phyloP scores from a whole-genome alignment of 1,140 invertebrate genomes.

The Zaprionus gabonicus region DNA sequence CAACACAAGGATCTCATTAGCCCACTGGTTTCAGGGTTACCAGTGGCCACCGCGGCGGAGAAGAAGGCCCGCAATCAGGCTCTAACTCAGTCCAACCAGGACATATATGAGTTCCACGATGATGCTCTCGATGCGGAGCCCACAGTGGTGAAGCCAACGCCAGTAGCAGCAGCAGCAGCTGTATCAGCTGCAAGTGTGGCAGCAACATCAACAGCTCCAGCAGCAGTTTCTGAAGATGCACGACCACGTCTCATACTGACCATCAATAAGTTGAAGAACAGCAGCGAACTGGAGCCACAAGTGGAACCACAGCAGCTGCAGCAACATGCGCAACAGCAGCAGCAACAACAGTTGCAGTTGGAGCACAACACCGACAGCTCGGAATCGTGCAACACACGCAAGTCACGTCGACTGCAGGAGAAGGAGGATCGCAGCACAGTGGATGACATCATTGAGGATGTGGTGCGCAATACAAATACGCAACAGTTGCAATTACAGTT shows the following conservation, averaged over 20 bases:
- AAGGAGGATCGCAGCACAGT: conserved; percentile 90
- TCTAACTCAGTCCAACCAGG: conserved; percentile 76
- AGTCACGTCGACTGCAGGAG: conserved; percentile 92
- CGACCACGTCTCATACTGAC: conserved; percentile 91
- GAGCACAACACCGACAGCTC: conserved; percentile 85
- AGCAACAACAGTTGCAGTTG: conserved; percentile 31
- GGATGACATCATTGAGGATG: conserved; percentile 94
- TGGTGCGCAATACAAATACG: conserved; percentile 89
- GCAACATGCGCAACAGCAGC: not conserved
- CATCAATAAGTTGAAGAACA: conserved; percentile 87
- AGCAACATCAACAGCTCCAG: conserved; percentile 15
- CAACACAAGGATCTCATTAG: conserved; percentile 76
- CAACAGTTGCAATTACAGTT: conserved; percentile 60
- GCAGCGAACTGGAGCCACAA: conserved; percentile 50
- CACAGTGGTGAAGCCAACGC: conserved; percentile 60
- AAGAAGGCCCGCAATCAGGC: conserved; percentile 76
- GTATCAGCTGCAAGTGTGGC: conserved; percentile 7
- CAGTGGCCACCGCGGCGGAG: conserved; percentile 65
- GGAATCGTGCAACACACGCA: conserved; percentile 89
- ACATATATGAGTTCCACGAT: conserved; percentile 94
- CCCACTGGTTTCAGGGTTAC: conserved; percentile 19
- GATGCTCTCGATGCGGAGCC: conserved; percentile 90
- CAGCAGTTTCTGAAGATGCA: conserved; percentile 83
- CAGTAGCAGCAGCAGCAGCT: conserved; percentile 15
- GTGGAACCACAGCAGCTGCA: conserved; percentile 6